A percentile compares a stretch with the other conserved stretches of the same genome.
phyloP scores from a whole-genome alignment of 2,113 vertebrate genomes.

The Thomomys bottae region DNA sequence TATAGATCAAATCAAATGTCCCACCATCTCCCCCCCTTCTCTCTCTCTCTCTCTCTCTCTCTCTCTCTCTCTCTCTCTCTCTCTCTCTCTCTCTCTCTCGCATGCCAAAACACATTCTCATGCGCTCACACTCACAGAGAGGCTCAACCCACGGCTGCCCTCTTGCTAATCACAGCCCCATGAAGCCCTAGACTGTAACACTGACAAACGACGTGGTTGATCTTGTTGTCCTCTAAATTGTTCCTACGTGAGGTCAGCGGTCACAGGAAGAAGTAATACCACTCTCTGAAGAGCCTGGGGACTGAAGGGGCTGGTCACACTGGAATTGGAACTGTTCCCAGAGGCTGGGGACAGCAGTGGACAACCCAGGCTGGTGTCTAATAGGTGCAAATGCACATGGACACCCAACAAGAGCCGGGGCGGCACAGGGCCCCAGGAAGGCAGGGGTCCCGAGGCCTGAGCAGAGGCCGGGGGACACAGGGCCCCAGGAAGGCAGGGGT shows the following conservation, averaged over 20 bases:
- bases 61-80: no score
- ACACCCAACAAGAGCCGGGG: accelerated
- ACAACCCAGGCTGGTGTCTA: no score
- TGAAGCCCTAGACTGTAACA: background rate
- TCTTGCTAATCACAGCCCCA: no score
- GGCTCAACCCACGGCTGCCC: background rate
- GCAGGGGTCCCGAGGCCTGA: background rate
- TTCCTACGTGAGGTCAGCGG: background rate
- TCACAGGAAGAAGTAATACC: background rate
- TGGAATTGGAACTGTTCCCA: background rate
- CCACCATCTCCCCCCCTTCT: background rate
- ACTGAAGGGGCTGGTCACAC: background rate
- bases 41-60: no score
- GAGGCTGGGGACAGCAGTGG: background rate
- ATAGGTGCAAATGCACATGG: accelerated
- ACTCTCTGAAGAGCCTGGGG: background rate
- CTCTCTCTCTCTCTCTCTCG: no score
- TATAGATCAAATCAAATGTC: background rate
- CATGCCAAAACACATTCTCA: background rate
- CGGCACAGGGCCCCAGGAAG: background rate
- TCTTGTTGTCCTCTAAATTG: background rate
- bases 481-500: background rate
- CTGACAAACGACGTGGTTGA: no score
- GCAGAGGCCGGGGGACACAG: background rate
- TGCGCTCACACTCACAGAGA: no score